Evolutionary conservation across 2,113 vertebrate genomes (phyloP).

Genomic region (Anhinga anhinga): DNA sequence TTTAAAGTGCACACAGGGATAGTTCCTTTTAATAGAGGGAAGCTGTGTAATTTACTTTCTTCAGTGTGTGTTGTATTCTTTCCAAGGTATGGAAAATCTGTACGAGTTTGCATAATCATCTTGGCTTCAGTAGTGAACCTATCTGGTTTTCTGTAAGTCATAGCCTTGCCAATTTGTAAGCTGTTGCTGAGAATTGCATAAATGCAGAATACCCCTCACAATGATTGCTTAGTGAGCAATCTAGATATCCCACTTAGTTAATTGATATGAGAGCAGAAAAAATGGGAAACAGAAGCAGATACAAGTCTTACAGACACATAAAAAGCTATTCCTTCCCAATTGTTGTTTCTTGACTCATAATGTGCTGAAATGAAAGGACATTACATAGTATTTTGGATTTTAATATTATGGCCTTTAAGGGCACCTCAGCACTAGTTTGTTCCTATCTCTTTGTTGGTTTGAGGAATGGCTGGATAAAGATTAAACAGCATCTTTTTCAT

Average conservation of each 20-base stretch:
- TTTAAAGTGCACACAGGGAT: neutral
- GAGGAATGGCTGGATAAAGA: neutral
- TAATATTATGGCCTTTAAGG: neutral
- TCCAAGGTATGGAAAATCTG: neutral
- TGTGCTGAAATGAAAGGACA: neutral
- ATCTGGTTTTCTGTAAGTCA: neutral
- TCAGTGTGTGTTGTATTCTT: neutral
- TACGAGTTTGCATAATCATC: neutral
- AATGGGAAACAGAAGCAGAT: neutral
- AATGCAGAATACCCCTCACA: neutral
- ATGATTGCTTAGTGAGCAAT: neutral
- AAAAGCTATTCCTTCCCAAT: neutral
- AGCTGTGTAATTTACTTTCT: neutral
- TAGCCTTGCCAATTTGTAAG: neutral
- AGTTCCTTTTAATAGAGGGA: neutral
- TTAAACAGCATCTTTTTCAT: neutral
- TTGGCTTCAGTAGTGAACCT: neutral
- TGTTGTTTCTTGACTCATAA: neutral
- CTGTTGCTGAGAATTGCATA: neutral
- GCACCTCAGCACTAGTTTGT: neutral
- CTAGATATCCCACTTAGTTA: neutral
- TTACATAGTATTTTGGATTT: neutral
- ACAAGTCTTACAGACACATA: neutral
- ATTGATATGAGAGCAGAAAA: neutral
- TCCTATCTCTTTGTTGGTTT: neutral